These are phyloP conservation scores for Hydropotes inermis DNA, from an alignment of 2,113 vertebrate genomes.

Conservation along the genomic window DNA sequence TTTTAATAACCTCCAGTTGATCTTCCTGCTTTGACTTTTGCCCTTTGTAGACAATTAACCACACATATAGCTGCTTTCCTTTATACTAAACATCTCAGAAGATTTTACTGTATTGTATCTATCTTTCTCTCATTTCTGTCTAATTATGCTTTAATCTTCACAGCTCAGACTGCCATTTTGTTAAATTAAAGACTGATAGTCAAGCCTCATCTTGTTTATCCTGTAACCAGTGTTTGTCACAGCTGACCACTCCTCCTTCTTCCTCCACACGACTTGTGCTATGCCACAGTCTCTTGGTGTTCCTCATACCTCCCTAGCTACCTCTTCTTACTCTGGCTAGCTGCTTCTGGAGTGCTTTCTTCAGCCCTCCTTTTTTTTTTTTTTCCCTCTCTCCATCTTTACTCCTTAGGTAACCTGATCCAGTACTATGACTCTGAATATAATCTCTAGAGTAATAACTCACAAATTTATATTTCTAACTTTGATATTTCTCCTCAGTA, in stretches of 20 bases:
- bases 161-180: not conserved
- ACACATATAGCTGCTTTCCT: not conserved
- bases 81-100: not conserved
- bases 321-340: not conserved
- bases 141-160: not conserved
- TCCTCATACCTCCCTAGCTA: too few species aligned
- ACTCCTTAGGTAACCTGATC: not conserved
- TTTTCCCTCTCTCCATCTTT: not conserved
- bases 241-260: not conserved
- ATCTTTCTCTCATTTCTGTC: not conserved
- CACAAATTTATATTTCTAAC: not conserved
- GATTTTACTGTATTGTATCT: not conserved
- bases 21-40: conserved; percentile 7
- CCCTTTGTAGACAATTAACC: not conserved
- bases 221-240: not conserved
- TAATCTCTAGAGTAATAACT: not conserved
- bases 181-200: not conserved
- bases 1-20: not conserved
- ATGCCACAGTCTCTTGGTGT: not conserved
- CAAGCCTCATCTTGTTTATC: not conserved
- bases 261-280: not conserved
- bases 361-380: not conserved
- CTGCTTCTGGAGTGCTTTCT: not conserved
- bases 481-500: not conserved
- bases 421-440: not conserved